These are phyloP conservation scores for Sylvilagus floridanus DNA, from an alignment of 2,797 vertebrate species.

Conservation along the genomic window DNA sequence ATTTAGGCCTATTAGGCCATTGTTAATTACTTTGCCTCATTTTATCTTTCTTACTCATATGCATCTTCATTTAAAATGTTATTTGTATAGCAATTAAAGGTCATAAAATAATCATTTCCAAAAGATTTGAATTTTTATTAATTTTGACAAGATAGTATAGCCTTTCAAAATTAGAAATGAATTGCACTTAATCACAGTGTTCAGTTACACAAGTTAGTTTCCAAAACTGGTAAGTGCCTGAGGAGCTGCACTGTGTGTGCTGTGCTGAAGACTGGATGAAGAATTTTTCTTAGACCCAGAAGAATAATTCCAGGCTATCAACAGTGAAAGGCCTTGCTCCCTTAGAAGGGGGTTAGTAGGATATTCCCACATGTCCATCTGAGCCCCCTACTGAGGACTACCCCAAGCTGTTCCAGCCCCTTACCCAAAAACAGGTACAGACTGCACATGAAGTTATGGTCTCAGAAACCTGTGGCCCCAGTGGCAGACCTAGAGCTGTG, in stretches of 20 bases:
- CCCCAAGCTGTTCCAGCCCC: background rate
- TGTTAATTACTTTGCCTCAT: slow-evolving; percentile 60
- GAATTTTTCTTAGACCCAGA: background rate
- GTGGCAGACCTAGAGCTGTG: background rate
- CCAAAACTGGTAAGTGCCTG: background rate
- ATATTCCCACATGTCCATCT: background rate
- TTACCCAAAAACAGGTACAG: background rate
- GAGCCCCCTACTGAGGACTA: no score
- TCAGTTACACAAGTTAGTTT: background rate
- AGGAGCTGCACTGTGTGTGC: background rate
- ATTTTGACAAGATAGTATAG: slow-evolving; percentile 68
- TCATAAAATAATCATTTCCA: slow-evolving; percentile 67
- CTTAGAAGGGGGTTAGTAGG: background rate
- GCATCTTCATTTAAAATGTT: slow-evolving; percentile 56
- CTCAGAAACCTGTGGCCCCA: background rate
- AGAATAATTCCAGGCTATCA: background rate
- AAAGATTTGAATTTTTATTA: slow-evolving; percentile 62
- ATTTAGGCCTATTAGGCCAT: slow-evolving; percentile 39
- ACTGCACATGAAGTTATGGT: background rate
- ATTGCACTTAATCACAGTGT: slow-evolving; percentile 27
- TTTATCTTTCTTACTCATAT: slow-evolving; percentile 55
- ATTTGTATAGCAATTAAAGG: slow-evolving; percentile 56
- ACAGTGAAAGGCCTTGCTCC: background rate
- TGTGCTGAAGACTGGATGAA: background rate
- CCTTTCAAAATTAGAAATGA: slow-evolving; percentile 36